A percentile compares a stretch with the other conserved stretches of the same genome.
phyloP scores from a whole-genome alignment of 30 jellyfish, hydroid and myxozoan genomes.

The Aurelia aurita complex sp. Pacific region DNA sequence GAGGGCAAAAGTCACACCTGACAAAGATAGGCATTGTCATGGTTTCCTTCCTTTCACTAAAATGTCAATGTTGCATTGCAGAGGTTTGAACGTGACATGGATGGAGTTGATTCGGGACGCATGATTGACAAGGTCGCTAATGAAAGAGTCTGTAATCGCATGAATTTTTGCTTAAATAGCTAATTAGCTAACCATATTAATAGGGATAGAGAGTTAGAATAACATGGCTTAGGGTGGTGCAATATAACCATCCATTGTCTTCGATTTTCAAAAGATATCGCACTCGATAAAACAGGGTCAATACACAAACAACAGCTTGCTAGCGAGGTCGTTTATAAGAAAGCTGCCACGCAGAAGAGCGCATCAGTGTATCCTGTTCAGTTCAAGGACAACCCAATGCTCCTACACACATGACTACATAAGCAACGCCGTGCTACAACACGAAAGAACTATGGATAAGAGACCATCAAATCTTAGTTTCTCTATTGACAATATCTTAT shows the following conservation, averaged over 20 bases:
- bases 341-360: slow-evolving; percentile 34
- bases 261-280: slow-evolving; percentile 11
- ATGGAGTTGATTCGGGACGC: slow-evolving; percentile 42
- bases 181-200: slow-evolving; percentile 51
- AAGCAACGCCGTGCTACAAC: neutral
- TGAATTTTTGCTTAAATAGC: slow-evolving; percentile 59
- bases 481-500: slow-evolving; percentile 53
- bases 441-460: slow-evolving; percentile 9
- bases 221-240: slow-evolving; percentile 71
- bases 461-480: slow-evolving; percentile 36
- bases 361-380: neutral
- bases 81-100: slow-evolving; percentile 35
- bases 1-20: slow-evolving; percentile 79
- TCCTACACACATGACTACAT: neutral
- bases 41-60: slow-evolving; percentile 46
- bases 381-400: neutral
- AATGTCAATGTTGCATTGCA: slow-evolving; percentile 46
- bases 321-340: neutral
- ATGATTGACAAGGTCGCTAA: slow-evolving; percentile 57
- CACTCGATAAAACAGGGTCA: slow-evolving; percentile 32
- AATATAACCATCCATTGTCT: slow-evolving; percentile 40
- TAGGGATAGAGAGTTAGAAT: slow-evolving; percentile 41
- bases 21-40: slow-evolving; percentile 54
- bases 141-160: slow-evolving; percentile 44
- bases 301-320: slow-evolving; percentile 31